A percentile compares a stretch with the other conserved stretches of the same genome.
phyloP scores from a whole-genome alignment of 2,113 vertebrate genomes.

The Alaudala cheleensis region DNA sequence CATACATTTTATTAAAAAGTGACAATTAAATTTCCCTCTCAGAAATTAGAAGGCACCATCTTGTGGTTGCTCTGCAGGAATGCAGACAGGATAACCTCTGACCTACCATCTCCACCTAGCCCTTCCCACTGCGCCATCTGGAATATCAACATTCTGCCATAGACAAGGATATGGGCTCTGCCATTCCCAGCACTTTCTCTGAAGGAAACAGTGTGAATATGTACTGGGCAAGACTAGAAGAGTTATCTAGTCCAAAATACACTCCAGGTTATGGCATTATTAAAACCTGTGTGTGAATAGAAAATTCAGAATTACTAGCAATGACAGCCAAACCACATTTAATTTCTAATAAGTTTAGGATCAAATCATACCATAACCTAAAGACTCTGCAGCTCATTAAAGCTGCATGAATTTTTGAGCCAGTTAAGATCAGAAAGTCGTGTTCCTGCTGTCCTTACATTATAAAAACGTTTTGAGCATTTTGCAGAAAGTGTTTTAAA shows the following conservation, averaged over 20 bases:
- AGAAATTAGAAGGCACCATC: slow-evolving; percentile 48
- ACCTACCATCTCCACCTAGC: not conserved
- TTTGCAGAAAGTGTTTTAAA: not conserved
- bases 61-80: slow-evolving; percentile 43
- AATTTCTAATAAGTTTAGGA: not conserved
- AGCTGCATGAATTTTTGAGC: not conserved
- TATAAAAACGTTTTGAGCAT: not conserved
- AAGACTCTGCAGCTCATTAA: not conserved
- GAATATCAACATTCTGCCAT: not conserved
- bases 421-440: not conserved
- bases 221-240: not conserved
- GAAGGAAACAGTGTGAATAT: not conserved
- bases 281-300: not conserved
- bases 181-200: not conserved
- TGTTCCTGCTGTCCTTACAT: not conserved
- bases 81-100: not conserved
- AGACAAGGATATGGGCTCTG: not conserved
- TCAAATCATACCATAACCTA: not conserved
- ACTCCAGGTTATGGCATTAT: not conserved
- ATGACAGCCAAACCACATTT: not conserved
- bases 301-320: not conserved
- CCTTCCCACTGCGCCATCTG: not conserved
- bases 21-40: not conserved
- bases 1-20: not conserved
- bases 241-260: not conserved